Evolutionary conservation across 2,888 invertebrate species (phyloP).

Genomic region (Tiphia femorata): DNA sequence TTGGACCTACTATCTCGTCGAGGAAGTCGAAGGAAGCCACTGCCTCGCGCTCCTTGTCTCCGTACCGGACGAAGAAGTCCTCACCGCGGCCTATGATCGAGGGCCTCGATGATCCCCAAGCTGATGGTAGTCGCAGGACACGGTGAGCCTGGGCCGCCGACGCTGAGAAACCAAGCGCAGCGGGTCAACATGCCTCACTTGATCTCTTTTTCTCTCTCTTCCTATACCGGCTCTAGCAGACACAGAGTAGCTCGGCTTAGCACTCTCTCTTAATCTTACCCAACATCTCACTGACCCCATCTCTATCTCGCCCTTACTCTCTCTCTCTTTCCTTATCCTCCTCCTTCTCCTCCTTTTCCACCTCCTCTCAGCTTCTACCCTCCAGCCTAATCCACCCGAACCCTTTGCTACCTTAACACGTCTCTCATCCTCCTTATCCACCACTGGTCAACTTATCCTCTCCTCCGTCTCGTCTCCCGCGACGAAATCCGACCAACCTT

Average conservation of each 20-base stretch:
- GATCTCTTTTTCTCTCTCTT: conserved; percentile 46
- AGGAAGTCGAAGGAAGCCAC: conserved; percentile 86
- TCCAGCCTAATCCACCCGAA: too few species aligned
- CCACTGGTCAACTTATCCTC: too few species aligned
- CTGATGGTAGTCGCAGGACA: conserved; percentile 63
- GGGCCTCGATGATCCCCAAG: conserved; percentile 72
- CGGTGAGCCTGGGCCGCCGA: conserved; percentile 67
- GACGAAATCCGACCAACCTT: too few species aligned
- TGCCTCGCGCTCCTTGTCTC: conserved; percentile 82
- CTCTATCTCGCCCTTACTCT: conserved; percentile 21
- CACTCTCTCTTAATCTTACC: conserved; percentile 45
- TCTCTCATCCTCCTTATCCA: conserved; percentile 5
- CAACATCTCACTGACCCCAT: conserved; percentile 18
- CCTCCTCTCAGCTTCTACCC: conserved; percentile 7
- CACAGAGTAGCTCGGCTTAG: conserved; percentile 65
- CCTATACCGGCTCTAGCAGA: conserved; percentile 60
- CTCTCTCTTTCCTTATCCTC: conserved; percentile 11
- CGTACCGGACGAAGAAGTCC: conserved; percentile 84
- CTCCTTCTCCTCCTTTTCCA: conserved; percentile 3
- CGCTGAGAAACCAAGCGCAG: conserved; percentile 62
- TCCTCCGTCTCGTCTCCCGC: too few species aligned
- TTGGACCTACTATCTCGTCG: conserved; percentile 72
- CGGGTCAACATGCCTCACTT: conserved; percentile 60
- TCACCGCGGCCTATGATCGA: conserved; percentile 83
- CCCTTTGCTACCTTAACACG: conserved; percentile 2